A percentile compares a stretch with the other conserved stretches of the same genome.
phyloP scores from a whole-genome alignment of 1,140 invertebrate species.

The Drosophila truncata region DNA sequence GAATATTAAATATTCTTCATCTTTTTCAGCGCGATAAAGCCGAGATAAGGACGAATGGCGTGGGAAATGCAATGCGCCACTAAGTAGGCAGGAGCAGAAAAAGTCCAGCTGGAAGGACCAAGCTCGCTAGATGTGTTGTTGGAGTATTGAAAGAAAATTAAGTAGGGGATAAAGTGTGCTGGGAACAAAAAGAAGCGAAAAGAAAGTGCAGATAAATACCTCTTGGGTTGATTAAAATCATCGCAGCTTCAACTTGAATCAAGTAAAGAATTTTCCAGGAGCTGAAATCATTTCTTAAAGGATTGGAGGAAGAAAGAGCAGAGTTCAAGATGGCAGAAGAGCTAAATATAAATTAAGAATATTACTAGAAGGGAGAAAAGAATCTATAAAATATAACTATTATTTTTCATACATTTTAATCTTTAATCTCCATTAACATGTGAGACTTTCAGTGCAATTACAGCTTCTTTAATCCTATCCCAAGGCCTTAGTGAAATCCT shows the following conservation, averaged over 20 bases:
- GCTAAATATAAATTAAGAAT: too few species aligned
- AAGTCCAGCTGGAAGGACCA: slow-evolving; percentile 23
- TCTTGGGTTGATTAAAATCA: slow-evolving; percentile 26
- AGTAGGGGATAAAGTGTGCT: slow-evolving; percentile 1
- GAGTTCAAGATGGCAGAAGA: too few species aligned
- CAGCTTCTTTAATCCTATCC: not conserved
- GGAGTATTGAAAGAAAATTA: slow-evolving; percentile 27
- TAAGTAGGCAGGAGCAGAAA: slow-evolving; percentile 35
- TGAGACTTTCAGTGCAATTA: slow-evolving; percentile 2
- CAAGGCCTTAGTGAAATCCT: not conserved
- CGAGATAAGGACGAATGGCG: slow-evolving; percentile 7
- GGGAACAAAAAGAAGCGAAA: not conserved
- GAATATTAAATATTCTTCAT: slow-evolving; percentile 42
- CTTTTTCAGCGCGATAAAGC: slow-evolving; percentile 16
- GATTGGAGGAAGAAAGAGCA: not conserved
- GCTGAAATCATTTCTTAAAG: not conserved
- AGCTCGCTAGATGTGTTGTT: slow-evolving; percentile 3
- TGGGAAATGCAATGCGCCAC: slow-evolving; percentile 54
- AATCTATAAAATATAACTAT: too few species aligned
- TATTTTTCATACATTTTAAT: not conserved
- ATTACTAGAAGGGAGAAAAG: too few species aligned
- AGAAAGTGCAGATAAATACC: slow-evolving; percentile 9
- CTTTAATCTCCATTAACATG: not conserved
- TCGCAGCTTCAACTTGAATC: not conserved
- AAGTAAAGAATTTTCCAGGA: not conserved